These are phyloP conservation scores for Eleginops maclovinus DNA, from an alignment of 2,113 vertebrate genomes.

Conservation along the genomic window DNA sequence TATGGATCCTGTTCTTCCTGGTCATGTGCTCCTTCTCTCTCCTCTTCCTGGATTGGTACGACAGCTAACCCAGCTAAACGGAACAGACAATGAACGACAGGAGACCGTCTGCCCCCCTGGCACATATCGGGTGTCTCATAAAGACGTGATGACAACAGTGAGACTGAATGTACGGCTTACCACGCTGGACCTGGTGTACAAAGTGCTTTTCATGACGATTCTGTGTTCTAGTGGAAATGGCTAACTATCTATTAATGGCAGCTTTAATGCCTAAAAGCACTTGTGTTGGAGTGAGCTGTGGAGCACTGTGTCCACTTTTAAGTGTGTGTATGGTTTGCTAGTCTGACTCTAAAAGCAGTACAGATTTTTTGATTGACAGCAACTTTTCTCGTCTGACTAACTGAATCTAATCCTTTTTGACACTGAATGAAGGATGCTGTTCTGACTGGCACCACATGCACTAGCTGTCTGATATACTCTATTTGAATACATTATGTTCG, in stretches of 20 bases:
- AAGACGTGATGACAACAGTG: conserved; percentile 13
- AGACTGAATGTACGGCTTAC: conserved; percentile 24
- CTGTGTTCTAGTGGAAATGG: not conserved
- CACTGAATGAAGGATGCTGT: conserved; percentile 6
- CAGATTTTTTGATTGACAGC: conserved; percentile 22
- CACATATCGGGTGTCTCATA: conserved; percentile 9
- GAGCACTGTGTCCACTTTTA: conserved; percentile 21
- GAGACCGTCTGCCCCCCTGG: conserved; percentile 17
- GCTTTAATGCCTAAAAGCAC: conserved; percentile 23
- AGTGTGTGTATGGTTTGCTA: conserved; percentile 1
- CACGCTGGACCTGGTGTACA: conserved; percentile 1
- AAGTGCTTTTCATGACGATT: conserved; percentile 20
- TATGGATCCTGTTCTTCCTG: conserved; percentile 99
- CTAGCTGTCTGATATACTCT: conserved; percentile 2
- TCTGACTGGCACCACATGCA: not conserved
- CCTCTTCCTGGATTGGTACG: conserved; percentile 98
- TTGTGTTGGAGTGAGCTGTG: not conserved
- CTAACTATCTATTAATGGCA: conserved; percentile 3
- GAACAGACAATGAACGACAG: conserved; percentile 14
- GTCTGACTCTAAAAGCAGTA: conserved; percentile 25
- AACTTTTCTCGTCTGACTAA: not conserved
- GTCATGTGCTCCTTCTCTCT: conserved; percentile 99
- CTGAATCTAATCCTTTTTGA: conserved; percentile 1
- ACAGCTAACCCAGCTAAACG: conserved; percentile 83
- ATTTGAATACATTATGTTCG: conserved; percentile 8